Percentiles rank a stretch among this genome's conserved stretches.
Evolutionary conservation across 2,113 vertebrate species (phyloP).

Genomic region (Phaetusa simplex): DNA sequence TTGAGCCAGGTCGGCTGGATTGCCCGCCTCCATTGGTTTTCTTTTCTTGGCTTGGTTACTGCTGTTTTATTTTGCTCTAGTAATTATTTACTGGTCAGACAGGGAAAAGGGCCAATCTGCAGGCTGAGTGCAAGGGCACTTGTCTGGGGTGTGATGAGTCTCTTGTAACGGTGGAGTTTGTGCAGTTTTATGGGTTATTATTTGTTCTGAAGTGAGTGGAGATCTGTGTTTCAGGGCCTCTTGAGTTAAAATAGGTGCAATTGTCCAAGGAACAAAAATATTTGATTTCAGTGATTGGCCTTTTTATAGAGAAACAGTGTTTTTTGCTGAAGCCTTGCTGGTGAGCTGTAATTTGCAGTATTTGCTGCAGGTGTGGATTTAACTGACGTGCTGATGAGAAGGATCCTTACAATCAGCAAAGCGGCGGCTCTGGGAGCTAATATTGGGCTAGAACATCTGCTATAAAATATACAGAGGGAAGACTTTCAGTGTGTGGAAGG

Average conservation of each 20-base stretch:
- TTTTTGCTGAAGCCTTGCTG: background rate
- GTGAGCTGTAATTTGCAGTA: conserved; percentile 6
- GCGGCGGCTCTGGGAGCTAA: background rate
- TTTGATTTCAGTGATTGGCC: background rate
- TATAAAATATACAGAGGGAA: background rate
- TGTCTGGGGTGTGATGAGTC: background rate
- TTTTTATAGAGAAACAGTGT: background rate
- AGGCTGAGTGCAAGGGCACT: background rate
- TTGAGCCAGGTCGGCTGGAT: background rate
- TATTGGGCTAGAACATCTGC: conserved; percentile 29
- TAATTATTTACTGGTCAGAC: background rate
- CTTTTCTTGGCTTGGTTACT: background rate
- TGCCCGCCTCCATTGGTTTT: background rate
- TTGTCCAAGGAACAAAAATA: conserved; percentile 35
- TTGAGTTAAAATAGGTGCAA: conserved; percentile 9
- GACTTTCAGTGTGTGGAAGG: background rate
- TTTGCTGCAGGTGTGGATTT: conserved; percentile 38
- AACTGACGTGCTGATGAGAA: conserved; percentile 1
- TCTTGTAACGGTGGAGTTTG: background rate
- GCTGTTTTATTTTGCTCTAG: background rate
- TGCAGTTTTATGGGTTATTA: background rate
- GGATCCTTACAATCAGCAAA: conserved; percentile 6
- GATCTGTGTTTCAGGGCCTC: background rate
- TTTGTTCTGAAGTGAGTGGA: conserved; percentile 12
- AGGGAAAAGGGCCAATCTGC: background rate